Percentiles rank a stretch among this genome's conserved stretches.
These are phyloP conservation scores for Manduca sexta DNA, from an alignment of 1,140 invertebrate genomes.

Conservation along the genomic window DNA sequence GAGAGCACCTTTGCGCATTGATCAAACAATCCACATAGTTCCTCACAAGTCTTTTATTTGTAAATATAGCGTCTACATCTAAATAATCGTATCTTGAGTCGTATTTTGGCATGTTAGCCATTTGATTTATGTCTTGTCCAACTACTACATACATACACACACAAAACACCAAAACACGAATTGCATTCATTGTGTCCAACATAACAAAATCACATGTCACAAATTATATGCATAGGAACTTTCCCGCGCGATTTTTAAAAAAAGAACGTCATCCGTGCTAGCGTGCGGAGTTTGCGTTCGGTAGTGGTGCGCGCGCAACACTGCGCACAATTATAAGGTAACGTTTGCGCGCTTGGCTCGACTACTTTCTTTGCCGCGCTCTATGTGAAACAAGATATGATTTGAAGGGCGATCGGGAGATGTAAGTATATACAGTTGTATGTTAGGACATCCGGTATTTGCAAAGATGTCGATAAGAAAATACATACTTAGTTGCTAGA, in stretches of 20 bases:
- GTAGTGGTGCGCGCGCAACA: constrained; percentile 28
- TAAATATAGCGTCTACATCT: constrained; percentile 73
- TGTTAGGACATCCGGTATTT: too few relatives aligned
- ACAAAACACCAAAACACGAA: constrained; percentile 50
- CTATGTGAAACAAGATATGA: constrained; percentile 4
- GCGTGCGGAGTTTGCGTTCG: constrained; percentile 22
- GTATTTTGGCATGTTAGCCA: constrained; percentile 62
- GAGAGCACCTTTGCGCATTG: constrained; percentile 71
- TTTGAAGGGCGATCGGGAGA: constrained; percentile 1
- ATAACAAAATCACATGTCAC: constrained; percentile 2
- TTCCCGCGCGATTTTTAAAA: constrained; percentile 16
- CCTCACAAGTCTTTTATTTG: constrained; percentile 72
- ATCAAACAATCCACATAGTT: constrained; percentile 76
- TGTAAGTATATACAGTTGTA: too few relatives aligned
- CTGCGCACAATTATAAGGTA: constrained; percentile 24
- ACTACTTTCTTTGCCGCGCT: constrained; percentile 19
- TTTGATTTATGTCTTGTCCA: constrained; percentile 46
- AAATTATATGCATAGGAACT: constrained; percentile 5
- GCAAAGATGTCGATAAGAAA: too few relatives aligned
- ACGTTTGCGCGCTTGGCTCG: constrained; percentile 8
- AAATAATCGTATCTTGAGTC: constrained; percentile 73
- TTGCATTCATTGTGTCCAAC: constrained; percentile 12
- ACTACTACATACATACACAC: constrained; percentile 33
- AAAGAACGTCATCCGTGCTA: constrained; percentile 31
- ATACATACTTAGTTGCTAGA: too few relatives aligned